A percentile compares a stretch with the other conserved stretches of the same genome.
Evolutionary conservation across 2,113 vertebrate species (phyloP).

Genomic region (Paratilapia polleni): DNA sequence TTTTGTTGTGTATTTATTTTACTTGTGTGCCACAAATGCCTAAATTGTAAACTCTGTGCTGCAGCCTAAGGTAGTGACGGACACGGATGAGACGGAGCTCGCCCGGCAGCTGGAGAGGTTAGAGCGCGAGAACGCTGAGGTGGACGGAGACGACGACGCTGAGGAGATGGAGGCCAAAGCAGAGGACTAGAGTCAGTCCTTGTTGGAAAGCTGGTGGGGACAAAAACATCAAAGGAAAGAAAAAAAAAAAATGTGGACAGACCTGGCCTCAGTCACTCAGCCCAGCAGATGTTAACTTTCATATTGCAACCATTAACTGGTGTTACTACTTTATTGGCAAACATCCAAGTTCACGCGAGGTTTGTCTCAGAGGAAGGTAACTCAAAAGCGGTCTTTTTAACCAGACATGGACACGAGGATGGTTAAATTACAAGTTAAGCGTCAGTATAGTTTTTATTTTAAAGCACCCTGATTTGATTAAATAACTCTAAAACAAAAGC

Average conservation of each 20-base stretch:
- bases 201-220: conserved; percentile 10
- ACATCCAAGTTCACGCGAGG: conserved; percentile 32
- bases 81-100: conserved; percentile 96
- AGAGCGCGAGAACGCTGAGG: conserved; percentile 96
- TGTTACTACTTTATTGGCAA: conserved; percentile 51
- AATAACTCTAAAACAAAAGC: conserved; percentile 28
- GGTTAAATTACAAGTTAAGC: conserved; percentile 30
- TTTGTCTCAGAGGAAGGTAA: conserved; percentile 33
- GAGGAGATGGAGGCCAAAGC: conserved; percentile 98
- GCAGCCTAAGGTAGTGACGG: conserved; percentile 97
- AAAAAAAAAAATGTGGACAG: conserved; percentile 33
- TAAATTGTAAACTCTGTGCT: background rate
- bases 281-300: conserved; percentile 55
- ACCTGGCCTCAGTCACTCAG: conserved; percentile 32
- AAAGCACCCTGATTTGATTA: conserved; percentile 45
- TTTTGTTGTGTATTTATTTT: too few relatives aligned
- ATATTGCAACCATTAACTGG: conserved; percentile 59
- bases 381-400: background rate
- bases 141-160: conserved; percentile 95
- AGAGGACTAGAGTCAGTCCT: conserved; percentile 85
- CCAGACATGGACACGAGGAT: conserved; percentile 32
- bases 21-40: background rate
- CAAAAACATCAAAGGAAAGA: background rate
- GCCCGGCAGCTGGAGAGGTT: conserved; percentile 94
- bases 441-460: conserved; percentile 54